phyloP scores from a whole-genome alignment of 2,113 vertebrate genomes.

The Tragulus kanchil region DNA sequence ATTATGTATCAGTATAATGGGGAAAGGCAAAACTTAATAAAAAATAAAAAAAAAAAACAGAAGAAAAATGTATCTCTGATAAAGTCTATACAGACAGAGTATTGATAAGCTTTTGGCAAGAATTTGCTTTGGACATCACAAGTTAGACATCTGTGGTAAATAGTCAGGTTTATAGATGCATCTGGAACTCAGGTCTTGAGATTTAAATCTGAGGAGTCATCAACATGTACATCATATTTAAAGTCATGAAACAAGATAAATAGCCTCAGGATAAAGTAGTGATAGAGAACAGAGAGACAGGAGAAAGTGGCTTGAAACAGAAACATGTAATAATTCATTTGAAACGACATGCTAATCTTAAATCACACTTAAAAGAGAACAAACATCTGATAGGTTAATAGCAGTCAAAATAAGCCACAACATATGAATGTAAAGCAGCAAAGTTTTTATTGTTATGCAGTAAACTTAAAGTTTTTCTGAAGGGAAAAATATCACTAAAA shows the following conservation, averaged over 20 bases:
- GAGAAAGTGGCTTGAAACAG: neutral
- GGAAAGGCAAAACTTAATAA: constrained; percentile 10
- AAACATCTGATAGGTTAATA: constrained; percentile 28
- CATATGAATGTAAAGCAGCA: neutral
- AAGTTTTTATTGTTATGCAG: neutral
- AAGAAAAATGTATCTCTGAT: neutral
- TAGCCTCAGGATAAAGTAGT: neutral
- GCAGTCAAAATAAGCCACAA: neutral
- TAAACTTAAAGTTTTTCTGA: constrained; percentile 5
- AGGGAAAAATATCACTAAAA: neutral
- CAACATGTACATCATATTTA: neutral
- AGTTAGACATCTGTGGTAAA: neutral
- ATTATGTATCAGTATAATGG: constrained; percentile 24
- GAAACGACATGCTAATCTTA: no score
- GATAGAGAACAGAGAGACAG: neutral
- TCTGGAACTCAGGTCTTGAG: neutral
- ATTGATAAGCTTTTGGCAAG: neutral
- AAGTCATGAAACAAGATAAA: neutral
- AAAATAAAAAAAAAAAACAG: neutral
- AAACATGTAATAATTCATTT: neutral
- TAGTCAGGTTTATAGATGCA: neutral
- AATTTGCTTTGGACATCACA: neutral
- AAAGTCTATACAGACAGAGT: neutral
- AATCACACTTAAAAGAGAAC: constrained; percentile 30
- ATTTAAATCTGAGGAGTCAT: constrained; percentile 37